Evolutionary conservation across 64 coral and sea anemone species (phyloP), one percentile per base, ranked within the genome.

Genomic region (Montipora sp.): DNA sequence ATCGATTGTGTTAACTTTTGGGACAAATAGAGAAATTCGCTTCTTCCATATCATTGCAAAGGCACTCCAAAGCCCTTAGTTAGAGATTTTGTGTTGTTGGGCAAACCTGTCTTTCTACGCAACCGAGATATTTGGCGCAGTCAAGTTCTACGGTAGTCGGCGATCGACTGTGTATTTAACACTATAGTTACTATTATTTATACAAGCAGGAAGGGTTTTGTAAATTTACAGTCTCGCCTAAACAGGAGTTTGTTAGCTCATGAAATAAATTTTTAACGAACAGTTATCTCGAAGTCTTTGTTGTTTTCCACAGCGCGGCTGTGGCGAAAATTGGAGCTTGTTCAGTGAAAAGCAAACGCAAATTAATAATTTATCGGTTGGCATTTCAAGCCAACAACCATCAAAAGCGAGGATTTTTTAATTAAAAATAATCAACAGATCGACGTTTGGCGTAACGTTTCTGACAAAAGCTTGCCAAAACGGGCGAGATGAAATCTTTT

Each of bases 251-350:
- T 96, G 95, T 94, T 98, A 94, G 92, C 91, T 96, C 92, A 94
- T 83, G 89, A 94, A 98, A 98, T 98, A 98, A 98, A 98, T 98
- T 98, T 98, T 87, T 94, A 89, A 98, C 89, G 92, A 98, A 98
- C 44, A 85, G 82, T 85, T 85, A 16, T 23, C 65, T 46, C 68
- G 47, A 50, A 61, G 63, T 71, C 44, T 48, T 22, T 19, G 23
- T 70, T 85, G 63, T 85, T 50, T 22, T 70, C 16, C 18, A 1
- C 53, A 57, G 53, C 48, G 60, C 13, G 27, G 36, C 61, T 16
- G 5, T 15, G 11, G n/a, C 16, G 10, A 72, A 51, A 78, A 4
- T 18, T 85, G 48, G 65, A 50, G 47, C 27, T 84, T 71, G 82
- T 85, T 85, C 63, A 85, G 36, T 36, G 36, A 65, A 85, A 71